phyloP scores from a whole-genome alignment of 2,113 vertebrate genomes.

The Nicator chloris region DNA sequence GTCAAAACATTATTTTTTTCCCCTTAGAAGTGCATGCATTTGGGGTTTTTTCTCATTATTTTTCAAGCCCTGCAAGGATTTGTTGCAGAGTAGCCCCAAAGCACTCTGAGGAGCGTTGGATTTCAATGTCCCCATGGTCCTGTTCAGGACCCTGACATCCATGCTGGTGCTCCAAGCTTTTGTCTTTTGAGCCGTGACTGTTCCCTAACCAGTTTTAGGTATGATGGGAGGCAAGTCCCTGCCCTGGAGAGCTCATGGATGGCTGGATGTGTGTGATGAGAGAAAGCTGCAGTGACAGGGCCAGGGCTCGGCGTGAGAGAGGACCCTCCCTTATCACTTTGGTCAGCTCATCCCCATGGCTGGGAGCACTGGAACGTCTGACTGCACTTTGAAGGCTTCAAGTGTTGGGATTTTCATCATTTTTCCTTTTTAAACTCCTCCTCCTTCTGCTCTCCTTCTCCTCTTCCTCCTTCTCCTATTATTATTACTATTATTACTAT shows the following conservation, averaged over 20 bases:
- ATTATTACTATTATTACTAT: not conserved
- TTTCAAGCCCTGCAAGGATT: not conserved
- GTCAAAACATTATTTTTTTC: not conserved
- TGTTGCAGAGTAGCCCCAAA: not conserved
- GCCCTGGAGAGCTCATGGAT: not conserved
- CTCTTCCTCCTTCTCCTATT: not conserved
- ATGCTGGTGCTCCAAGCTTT: not conserved
- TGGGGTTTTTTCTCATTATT: not conserved
- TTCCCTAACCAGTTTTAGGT: not conserved
- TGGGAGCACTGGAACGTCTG: not conserved
- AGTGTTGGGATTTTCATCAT: not conserved
- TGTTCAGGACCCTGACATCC: not conserved
- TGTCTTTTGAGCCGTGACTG: accelerated
- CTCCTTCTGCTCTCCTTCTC: not conserved
- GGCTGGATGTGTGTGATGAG: not conserved
- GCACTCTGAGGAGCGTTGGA: accelerated
- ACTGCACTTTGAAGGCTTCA: not conserved
- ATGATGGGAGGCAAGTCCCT: not conserved
- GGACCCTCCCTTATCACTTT: not conserved
- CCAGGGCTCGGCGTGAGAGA: not conserved
- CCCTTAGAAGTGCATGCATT: not conserved
- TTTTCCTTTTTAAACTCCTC: not conserved
- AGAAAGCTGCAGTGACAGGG: not conserved
- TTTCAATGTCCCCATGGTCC: accelerated
- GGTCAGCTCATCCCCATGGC: not conserved